These are phyloP conservation scores for Herpetotheres cachinnans DNA, from an alignment of 2,113 vertebrate genomes.

Conservation along the genomic window DNA sequence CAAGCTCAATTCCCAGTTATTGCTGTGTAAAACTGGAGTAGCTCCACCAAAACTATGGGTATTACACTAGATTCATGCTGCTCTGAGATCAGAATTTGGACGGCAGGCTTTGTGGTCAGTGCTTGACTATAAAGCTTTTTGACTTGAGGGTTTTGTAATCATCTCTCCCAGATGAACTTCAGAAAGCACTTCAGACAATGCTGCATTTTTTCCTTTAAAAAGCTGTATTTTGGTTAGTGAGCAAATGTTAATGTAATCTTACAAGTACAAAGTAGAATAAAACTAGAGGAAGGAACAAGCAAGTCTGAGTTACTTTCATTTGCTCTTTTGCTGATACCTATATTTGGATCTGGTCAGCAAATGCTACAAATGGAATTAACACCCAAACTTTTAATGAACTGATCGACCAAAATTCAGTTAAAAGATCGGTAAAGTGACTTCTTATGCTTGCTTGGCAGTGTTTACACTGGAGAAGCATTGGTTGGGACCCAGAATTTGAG, in stretches of 20 bases:
- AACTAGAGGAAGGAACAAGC: neutral
- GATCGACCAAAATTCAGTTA: neutral
- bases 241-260: neutral
- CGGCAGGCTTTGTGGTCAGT: neutral
- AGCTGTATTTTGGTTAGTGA: neutral
- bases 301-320: neutral
- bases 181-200: neutral
- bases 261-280: neutral
- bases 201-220: neutral
- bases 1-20: neutral
- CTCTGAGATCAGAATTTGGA: neutral
- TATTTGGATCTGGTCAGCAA: neutral
- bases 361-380: neutral
- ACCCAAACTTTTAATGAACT: neutral
- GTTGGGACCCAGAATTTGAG: neutral
- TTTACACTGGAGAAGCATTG: neutral
- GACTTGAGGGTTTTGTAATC: neutral
- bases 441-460: neutral
- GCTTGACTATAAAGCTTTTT: neutral
- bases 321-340: neutral
- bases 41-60: neutral
- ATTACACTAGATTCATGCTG: conserved; percentile 19
- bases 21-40: neutral
- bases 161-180: neutral
- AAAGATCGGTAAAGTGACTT: neutral